Evolutionary conservation across 1,140 invertebrate species (phyloP).

Genomic region (Diorhabda carinulata): DNA sequence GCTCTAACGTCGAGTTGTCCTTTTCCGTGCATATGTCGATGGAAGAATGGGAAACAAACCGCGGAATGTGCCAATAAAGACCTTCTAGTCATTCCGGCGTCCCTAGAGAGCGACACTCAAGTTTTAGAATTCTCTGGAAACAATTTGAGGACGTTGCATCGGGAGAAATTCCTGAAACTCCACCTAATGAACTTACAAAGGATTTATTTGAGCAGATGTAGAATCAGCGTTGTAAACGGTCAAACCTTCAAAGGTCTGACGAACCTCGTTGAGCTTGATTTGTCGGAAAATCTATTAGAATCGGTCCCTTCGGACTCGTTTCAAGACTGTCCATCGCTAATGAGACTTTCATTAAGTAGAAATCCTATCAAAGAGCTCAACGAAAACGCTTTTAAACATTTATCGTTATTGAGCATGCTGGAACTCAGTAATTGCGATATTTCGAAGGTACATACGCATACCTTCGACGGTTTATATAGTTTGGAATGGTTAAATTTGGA

Average conservation of each 20-base stretch:
- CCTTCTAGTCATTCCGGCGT: conserved; percentile 67
- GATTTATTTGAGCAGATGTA: conserved; percentile 72
- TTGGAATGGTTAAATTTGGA: conserved; percentile 81
- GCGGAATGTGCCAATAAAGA: conserved; percentile 76
- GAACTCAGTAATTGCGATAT: conserved; percentile 78
- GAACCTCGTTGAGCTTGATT: conserved; percentile 83
- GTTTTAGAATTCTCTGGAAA: conserved; percentile 81
- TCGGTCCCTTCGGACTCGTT: conserved; percentile 73
- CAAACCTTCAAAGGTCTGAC: conserved; percentile 75
- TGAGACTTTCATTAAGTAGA: conserved; percentile 71
- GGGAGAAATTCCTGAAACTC: conserved; percentile 70
- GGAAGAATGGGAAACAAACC: conserved; percentile 86
- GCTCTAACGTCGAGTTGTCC: conserved; percentile 57
- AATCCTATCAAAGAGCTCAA: conserved; percentile 73
- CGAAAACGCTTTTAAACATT: conserved; percentile 65
- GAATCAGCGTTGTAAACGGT: conserved; percentile 69
- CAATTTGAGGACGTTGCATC: conserved; percentile 67
- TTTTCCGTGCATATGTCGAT: conserved; percentile 74
- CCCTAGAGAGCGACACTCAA: conserved; percentile 79
- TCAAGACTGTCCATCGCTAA: conserved; percentile 68
- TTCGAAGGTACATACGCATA: conserved; percentile 67
- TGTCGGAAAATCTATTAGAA: conserved; percentile 74
- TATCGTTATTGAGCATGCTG: conserved; percentile 71
- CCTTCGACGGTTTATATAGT: conserved; percentile 73
- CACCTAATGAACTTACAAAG: conserved; percentile 82